Conservation (phyloP, 2,888 invertebrate species). For the Cantharis flavilabris region DNA sequence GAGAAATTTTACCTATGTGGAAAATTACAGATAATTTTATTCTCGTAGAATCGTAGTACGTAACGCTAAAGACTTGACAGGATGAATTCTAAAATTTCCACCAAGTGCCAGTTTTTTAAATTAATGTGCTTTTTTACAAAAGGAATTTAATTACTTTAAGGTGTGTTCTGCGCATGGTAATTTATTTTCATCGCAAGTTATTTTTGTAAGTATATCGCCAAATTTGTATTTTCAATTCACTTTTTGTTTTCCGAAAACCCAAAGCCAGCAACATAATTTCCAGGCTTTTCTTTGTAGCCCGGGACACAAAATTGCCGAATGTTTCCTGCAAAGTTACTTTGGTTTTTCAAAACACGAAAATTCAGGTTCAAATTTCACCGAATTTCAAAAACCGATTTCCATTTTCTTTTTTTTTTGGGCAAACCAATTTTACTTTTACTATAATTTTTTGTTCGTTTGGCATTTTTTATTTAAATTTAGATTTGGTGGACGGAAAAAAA, state of each 20-base stretch:
- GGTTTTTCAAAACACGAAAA: neutral
- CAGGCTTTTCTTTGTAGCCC: neutral
- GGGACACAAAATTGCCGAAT: neutral
- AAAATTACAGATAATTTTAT: slow-evolving; percentile 24
- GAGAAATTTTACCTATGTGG: slow-evolving; percentile 35
- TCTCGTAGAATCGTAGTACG: slow-evolving; percentile 22
- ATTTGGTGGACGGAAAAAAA: neutral
- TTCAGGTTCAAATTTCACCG: neutral
- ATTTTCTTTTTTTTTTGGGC: neutral
- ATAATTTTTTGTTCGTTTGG: too few species aligned
- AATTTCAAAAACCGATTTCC: neutral
- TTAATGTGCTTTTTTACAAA: slow-evolving; percentile 34
- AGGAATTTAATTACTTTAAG: slow-evolving; percentile 47
- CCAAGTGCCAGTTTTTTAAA: slow-evolving; percentile 25
- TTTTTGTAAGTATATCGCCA: slow-evolving; percentile 26
- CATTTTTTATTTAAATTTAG: neutral
- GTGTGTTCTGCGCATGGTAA: slow-evolving; percentile 48
- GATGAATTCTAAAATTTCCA: slow-evolving; percentile 21
- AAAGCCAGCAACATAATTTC: neutral
- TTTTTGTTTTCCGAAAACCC: neutral
- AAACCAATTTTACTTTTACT: too few species aligned
- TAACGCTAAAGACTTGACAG: slow-evolving; percentile 17
- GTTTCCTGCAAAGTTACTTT: neutral
- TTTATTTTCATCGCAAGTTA: slow-evolving; percentile 35
- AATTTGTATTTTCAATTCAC: neutral